A percentile compares a stretch with the other conserved stretches of the same genome.
phyloP scores from a whole-genome alignment of 2,888 invertebrate genomes.

The Notodonta dromedarius region DNA sequence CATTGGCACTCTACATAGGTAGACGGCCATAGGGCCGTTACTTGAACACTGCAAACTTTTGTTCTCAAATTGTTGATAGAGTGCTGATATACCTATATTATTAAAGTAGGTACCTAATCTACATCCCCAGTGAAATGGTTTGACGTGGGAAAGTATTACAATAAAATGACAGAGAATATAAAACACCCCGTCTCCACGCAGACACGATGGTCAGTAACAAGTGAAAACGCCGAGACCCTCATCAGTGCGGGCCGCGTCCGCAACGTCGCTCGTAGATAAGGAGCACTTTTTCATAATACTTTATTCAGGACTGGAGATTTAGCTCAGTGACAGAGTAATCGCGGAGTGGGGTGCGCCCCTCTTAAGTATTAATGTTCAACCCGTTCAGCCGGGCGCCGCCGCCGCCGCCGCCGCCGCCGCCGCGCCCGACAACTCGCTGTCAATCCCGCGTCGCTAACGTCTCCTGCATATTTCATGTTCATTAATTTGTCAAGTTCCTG shows the following conservation, averaged over 20 bases:
- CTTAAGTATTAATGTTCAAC: constrained; percentile 80
- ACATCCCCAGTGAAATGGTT: too few relatives aligned
- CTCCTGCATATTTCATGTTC: constrained; percentile 76
- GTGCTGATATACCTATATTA: too few relatives aligned
- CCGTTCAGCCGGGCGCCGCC: constrained; percentile 62
- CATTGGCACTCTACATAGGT: too few relatives aligned
- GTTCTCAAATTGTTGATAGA: too few relatives aligned
- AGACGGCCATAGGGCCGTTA: too few relatives aligned
- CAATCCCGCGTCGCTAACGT: constrained; percentile 67
- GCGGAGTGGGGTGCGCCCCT: constrained; percentile 70
- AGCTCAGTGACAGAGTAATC: constrained; percentile 80
- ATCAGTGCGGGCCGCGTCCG: constrained; percentile 59
- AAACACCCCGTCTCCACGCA: constrained; percentile 1
- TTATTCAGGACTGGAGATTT: constrained; percentile 78
- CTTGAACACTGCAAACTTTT: too few relatives aligned
- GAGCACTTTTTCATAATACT: constrained; percentile 82
- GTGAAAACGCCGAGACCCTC: constrained; percentile 67
- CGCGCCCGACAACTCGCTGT: constrained; percentile 70
- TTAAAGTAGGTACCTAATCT: too few relatives aligned
- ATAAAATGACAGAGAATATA: background rate
- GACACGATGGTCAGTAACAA: constrained; percentile 31
- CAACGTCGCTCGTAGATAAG: constrained; percentile 69
- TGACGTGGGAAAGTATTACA: background rate
- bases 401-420: constrained; percentile 36
- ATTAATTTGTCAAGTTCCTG: constrained; percentile 74